phyloP scores from a whole-genome alignment of 2,888 invertebrate genomes.

The Drosophila macrospina region DNA sequence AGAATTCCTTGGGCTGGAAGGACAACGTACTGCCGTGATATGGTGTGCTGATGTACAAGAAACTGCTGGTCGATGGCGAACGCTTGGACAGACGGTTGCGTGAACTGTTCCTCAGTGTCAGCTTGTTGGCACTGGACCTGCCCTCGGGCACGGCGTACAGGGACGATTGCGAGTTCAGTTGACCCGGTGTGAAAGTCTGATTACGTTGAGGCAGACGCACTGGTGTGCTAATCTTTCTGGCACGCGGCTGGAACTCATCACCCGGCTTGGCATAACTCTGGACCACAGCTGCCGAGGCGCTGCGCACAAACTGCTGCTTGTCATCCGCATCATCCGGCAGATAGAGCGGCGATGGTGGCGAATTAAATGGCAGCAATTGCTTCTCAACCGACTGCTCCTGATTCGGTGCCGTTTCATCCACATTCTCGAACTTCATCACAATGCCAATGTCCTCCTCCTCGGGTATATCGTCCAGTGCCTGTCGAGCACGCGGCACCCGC shows the following conservation, averaged over 20 bases:
- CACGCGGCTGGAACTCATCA: constrained; percentile 86
- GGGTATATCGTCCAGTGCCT: constrained; percentile 82
- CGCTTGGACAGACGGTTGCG: constrained; percentile 87
- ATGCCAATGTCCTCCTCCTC: constrained; percentile 85
- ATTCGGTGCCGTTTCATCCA: constrained; percentile 62
- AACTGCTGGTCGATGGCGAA: constrained; percentile 92
- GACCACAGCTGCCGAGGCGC: constrained; percentile 90
- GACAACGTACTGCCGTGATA: constrained; percentile 94
- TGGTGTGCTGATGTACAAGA: constrained; percentile 93
- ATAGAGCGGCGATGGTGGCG: constrained; percentile 74
- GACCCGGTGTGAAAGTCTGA: constrained; percentile 85
- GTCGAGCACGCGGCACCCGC: constrained; percentile 86
- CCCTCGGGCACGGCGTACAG: constrained; percentile 91
- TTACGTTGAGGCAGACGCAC: constrained; percentile 86
- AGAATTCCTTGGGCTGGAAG: constrained; percentile 91
- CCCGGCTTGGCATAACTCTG: constrained; percentile 86
- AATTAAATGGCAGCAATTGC: constrained; percentile 63
- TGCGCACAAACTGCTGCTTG: constrained; percentile 87
- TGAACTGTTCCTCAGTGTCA: constrained; percentile 83
- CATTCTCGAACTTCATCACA: constrained; percentile 84
- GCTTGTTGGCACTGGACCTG: constrained; percentile 79
- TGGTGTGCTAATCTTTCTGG: constrained; percentile 88
- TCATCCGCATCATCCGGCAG: constrained; percentile 66
- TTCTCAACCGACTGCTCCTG: constrained; percentile 54
- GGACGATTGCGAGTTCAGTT: constrained; percentile 89